These are phyloP conservation scores for Campylomormyrus numenius DNA, from an alignment of 2,113 vertebrate species.

Conservation along the genomic window DNA sequence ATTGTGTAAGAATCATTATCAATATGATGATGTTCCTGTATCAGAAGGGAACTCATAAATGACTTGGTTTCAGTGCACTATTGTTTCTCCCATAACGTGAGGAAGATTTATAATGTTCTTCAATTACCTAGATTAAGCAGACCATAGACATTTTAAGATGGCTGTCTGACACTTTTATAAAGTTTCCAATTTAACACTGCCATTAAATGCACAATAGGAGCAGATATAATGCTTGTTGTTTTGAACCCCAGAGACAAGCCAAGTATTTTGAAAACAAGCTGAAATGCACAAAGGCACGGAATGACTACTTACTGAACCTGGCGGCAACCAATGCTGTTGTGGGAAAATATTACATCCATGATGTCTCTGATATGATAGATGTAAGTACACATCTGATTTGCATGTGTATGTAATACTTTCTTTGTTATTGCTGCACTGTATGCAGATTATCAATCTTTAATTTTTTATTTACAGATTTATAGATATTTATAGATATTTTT, in stretches of 20 bases:
- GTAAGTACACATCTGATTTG: constrained; percentile 61
- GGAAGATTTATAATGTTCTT: neutral
- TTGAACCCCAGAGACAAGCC: constrained; percentile 79
- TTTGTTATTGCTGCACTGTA: neutral
- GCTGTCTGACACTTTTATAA: neutral
- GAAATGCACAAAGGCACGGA: constrained; percentile 95
- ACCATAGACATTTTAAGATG: neutral
- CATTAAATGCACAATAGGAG: neutral
- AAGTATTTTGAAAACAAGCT: constrained; percentile 98
- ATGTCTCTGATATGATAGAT: constrained; percentile 93
- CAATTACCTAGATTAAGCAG: neutral
- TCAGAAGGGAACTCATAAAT: neutral
- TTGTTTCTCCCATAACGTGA: neutral
- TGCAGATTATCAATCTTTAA: neutral
- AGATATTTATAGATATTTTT: too few species aligned
- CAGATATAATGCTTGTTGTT: neutral
- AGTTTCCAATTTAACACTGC: neutral
- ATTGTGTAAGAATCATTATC: neutral
- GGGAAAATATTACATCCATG: constrained; percentile 97
- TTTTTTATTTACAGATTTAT: neutral
- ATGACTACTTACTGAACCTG: constrained; percentile 92
- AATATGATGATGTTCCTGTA: neutral
- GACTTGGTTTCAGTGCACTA: neutral
- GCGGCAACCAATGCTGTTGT: constrained; percentile 90
- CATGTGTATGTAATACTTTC: neutral